These are phyloP conservation scores for Heliconius sara DNA, from an alignment of 2,888 invertebrate species.

Conservation along the genomic window DNA sequence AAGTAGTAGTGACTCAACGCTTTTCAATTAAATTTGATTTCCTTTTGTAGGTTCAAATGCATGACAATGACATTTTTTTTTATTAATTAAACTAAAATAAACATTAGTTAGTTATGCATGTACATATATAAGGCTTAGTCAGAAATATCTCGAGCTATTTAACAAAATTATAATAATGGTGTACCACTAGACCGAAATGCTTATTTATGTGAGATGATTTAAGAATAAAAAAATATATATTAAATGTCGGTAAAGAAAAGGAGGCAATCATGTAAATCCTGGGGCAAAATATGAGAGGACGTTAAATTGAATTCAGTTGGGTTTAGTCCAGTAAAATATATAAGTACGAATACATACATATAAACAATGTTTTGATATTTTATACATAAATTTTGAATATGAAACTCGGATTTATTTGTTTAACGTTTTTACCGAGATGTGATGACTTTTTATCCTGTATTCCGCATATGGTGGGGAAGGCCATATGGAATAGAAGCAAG, in stretches of 20 bases:
- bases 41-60: no score
- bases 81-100: no score
- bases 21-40: no score
- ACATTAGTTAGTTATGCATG: no score
- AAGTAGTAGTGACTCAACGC: no score
- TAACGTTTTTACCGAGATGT: no score
- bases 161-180: background rate
- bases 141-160: background rate
- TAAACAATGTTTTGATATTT: background rate
- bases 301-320: slow-evolving; percentile 14
- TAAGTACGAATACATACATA: background rate
- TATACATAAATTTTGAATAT: background rate
- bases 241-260: slow-evolving; percentile 13
- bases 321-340: slow-evolving; percentile 3
- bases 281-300: background rate
- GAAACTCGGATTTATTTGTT: no score
- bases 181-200: background rate
- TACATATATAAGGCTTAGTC: no score
- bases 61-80: no score
- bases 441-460: no score
- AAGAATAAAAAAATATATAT: background rate
- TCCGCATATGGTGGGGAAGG: background rate
- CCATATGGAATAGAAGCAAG: background rate
- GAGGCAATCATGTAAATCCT: slow-evolving; percentile 20
- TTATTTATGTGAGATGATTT: background rate